Percentiles rank a stretch among this genome's conserved stretches.
Evolutionary conservation across 2,888 invertebrate species (phyloP).

Genomic region (Callimorpha dominula): DNA sequence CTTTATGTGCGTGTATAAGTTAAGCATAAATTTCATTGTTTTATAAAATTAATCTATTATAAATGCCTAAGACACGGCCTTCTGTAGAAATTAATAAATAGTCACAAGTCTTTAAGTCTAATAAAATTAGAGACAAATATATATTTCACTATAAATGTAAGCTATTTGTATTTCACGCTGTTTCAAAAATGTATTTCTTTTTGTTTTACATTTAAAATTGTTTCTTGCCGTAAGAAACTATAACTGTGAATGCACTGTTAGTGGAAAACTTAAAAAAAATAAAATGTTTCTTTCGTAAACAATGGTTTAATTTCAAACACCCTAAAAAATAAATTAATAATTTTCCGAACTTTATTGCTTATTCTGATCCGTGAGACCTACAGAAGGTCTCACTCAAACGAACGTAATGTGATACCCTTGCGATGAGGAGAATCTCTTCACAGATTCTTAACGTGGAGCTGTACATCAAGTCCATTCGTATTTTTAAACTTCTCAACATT

Average conservation of each 20-base stretch:
- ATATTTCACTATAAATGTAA: constrained; percentile 65
- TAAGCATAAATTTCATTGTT: constrained; percentile 42
- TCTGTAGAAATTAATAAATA: constrained; percentile 64
- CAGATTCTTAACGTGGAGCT: too few relatives aligned
- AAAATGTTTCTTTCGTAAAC: constrained; percentile 81
- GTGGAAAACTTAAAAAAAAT: constrained; percentile 76
- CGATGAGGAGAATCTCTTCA: too few relatives aligned
- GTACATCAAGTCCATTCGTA: background rate
- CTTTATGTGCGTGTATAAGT: constrained; percentile 35
- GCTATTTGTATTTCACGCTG: constrained; percentile 79
- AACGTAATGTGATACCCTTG: too few relatives aligned
- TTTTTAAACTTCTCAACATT: background rate
- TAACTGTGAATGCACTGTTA: constrained; percentile 83
- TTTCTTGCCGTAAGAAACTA: constrained; percentile 70
- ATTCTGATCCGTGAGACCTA: too few relatives aligned
- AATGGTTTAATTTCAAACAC: constrained; percentile 56
- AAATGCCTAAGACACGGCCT: constrained; percentile 78
- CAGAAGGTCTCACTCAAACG: too few relatives aligned
- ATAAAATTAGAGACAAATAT: constrained; percentile 49
- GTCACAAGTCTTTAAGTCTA: constrained; percentile 65
- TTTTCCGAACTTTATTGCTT: too few relatives aligned
- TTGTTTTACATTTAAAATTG: constrained; percentile 53
- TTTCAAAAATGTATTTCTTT: constrained; percentile 55
- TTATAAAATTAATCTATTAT: constrained; percentile 46
- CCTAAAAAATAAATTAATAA: too few relatives aligned